Conservation (phyloP, 37 sponge, comb jelly and placozoan genomes). For the Sycon ciliatum region DNA sequence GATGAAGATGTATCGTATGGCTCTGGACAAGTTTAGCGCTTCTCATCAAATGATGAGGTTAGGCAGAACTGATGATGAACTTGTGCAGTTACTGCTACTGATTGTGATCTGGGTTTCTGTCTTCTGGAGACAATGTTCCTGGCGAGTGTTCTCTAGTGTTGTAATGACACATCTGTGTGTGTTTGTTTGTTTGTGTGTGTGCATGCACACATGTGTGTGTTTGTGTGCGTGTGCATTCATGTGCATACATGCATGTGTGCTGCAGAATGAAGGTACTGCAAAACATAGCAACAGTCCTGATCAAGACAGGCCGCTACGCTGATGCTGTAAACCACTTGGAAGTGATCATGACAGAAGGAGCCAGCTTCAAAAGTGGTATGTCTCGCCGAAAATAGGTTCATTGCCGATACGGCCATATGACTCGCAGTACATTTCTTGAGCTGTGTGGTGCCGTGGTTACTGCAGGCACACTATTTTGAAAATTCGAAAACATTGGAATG, state of each 20-base stretch:
- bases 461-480: no score
- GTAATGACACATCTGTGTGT: no score
- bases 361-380: constrained; percentile 77
- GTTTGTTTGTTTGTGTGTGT: neutral
- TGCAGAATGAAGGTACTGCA: constrained; percentile 74
- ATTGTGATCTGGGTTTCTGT: neutral
- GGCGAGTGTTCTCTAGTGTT: neutral
- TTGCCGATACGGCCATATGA: no score
- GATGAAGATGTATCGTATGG: constrained; percentile 95
- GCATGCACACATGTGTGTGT: neutral
- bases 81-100: no score
- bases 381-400: no score
- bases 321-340: constrained; percentile 92
- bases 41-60: constrained; percentile 55
- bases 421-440: no score
- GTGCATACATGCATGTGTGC: neutral
- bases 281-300: constrained; percentile 82
- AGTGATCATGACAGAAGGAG: constrained; percentile 62
- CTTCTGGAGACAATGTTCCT: neutral
- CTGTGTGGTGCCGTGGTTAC: no score
- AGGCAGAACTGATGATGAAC: neutral
- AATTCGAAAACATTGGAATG: no score
- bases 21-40: constrained; percentile 82
- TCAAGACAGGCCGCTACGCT: constrained; percentile 80
- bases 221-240: neutral